Percentiles rank a stretch among this genome's conserved stretches.
phyloP scores from a whole-genome alignment of 2,113 vertebrate genomes.

The Otus sunia region DNA sequence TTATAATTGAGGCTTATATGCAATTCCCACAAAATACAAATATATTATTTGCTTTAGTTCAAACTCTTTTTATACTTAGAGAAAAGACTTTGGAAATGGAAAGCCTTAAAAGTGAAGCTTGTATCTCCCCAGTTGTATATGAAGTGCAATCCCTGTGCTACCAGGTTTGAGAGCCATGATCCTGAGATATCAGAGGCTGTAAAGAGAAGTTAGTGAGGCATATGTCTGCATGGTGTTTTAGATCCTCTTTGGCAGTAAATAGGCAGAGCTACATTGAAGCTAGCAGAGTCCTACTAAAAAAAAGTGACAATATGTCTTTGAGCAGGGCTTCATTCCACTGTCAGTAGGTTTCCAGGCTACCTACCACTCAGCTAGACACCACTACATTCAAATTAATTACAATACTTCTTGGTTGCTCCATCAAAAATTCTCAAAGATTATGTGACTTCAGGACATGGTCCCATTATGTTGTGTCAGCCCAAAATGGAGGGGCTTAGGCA shows the following conservation, averaged over 20 bases:
- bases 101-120: not conserved
- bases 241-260: not conserved
- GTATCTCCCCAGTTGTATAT: not conserved
- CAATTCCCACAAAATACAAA: not conserved
- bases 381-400: not conserved
- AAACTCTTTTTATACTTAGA: not conserved
- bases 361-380: not conserved
- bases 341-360: not conserved
- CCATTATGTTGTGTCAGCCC: not conserved
- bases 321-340: not conserved
- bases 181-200: not conserved
- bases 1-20: not conserved
- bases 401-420: not conserved
- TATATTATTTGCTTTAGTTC: not conserved
- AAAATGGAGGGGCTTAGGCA: not conserved
- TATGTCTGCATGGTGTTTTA: not conserved
- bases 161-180: not conserved
- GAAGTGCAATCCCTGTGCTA: not conserved
- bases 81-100: not conserved
- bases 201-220: not conserved
- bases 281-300: not conserved
- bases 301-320: not conserved
- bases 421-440: not conserved
- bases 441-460: not conserved
- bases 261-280: not conserved